These are phyloP conservation scores for Mellilla xanthometata DNA, from an alignment of 2,888 invertebrate genomes.

Conservation along the genomic window DNA sequence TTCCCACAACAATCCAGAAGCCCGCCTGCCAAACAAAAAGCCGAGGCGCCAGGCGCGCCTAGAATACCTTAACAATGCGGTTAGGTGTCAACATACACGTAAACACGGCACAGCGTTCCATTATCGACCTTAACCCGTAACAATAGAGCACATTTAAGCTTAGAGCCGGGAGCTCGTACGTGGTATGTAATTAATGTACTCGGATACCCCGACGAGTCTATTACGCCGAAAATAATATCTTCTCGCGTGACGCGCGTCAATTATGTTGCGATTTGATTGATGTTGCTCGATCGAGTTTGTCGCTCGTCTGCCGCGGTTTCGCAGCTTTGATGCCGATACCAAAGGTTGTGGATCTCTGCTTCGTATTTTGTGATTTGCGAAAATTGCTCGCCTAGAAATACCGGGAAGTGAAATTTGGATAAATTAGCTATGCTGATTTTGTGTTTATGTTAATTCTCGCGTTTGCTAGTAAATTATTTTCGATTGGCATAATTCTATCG, in stretches of 20 bases:
- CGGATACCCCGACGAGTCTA: slow-evolving; percentile 58
- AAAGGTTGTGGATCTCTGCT: slow-evolving; percentile 12
- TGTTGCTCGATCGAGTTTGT: slow-evolving; percentile 40
- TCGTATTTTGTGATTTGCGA: neutral
- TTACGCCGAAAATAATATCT: slow-evolving; percentile 61
- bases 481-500: no score
- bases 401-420: no score
- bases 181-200: slow-evolving; percentile 58
- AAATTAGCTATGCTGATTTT: no score
- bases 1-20: slow-evolving; percentile 11
- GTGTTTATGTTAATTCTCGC: no score
- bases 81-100: slow-evolving; percentile 43
- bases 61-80: slow-evolving; percentile 63
- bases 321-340: slow-evolving; percentile 7
- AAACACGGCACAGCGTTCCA: slow-evolving; percentile 9
- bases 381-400: no score
- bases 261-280: slow-evolving; percentile 59
- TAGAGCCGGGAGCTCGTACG: slow-evolving; percentile 16
- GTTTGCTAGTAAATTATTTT: no score
- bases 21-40: slow-evolving; percentile 37
- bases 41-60: slow-evolving; percentile 37
- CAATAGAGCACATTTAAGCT: slow-evolving; percentile 10
- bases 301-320: slow-evolving; percentile 14
- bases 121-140: slow-evolving; percentile 11
- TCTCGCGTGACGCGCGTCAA: slow-evolving; percentile 53